These are phyloP conservation scores for Biston stratarius DNA, from an alignment of 2,888 invertebrate species.

Conservation along the genomic window DNA sequence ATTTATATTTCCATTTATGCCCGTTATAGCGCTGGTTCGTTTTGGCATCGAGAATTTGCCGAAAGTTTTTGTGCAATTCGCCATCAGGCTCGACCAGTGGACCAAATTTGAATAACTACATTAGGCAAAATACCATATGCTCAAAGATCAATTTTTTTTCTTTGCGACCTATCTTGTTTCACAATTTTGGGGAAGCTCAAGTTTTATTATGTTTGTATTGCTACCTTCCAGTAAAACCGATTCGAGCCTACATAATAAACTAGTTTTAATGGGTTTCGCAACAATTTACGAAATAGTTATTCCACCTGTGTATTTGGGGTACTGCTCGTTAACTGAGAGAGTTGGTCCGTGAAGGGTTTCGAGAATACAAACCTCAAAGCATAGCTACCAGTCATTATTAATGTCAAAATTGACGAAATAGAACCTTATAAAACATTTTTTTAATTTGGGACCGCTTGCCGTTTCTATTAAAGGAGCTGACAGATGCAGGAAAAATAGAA, in stretches of 20 bases:
- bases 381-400: not conserved
- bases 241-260: constrained; percentile 24
- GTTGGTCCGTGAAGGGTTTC: constrained; percentile 21
- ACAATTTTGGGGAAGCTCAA: constrained; percentile 3
- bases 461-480: not conserved
- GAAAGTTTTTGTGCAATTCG: too few species aligned
- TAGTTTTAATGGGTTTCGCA: constrained; percentile 25
- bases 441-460: constrained; percentile 28
- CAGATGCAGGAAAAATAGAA: too few species aligned
- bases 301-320: constrained; percentile 22
- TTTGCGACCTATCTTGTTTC: not conserved
- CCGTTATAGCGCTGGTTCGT: too few species aligned
- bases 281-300: constrained; percentile 24
- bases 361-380: constrained; percentile 24
- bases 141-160: too few species aligned
- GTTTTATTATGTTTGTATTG: constrained; percentile 21
- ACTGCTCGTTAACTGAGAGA: constrained; percentile 18
- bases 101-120: too few species aligned
- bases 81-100: too few species aligned
- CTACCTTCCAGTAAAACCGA: not conserved
- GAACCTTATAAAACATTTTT: constrained; percentile 39
- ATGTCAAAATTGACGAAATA: constrained; percentile 38
- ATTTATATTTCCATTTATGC: too few species aligned
- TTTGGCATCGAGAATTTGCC: too few species aligned
- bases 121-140: too few species aligned